Conservation (phyloP, 2,888 invertebrate genomes). For the Falcaria lacertinaria region DNA sequence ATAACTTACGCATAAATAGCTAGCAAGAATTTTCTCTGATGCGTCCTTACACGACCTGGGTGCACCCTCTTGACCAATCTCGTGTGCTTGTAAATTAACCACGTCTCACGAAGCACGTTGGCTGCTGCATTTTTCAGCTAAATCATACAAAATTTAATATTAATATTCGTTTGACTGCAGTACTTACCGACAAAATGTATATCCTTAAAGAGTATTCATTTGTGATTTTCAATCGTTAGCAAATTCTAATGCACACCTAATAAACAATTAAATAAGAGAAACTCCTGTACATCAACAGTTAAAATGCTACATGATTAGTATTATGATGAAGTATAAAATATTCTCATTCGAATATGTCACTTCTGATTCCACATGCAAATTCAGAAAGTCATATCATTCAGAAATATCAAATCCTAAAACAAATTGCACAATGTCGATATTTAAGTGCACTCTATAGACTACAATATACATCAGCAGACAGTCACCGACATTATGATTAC, state of each 20-base stretch:
- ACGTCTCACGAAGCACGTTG: constrained; percentile 99
- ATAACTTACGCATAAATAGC: constrained; percentile 99
- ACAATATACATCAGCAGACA: too few relatives aligned
- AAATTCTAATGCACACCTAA: too few relatives aligned
- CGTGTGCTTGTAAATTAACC: constrained; percentile 99
- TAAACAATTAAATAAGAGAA: too few relatives aligned
- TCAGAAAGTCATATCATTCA: too few relatives aligned
- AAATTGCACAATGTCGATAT: too few relatives aligned
- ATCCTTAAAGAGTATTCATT: neutral
- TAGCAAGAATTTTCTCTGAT: constrained; percentile 99
- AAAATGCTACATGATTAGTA: too few relatives aligned
- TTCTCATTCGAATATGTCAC: neutral
- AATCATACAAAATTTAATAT: constrained; percentile 32
- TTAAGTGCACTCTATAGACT: too few relatives aligned
- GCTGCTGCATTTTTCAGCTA: constrained; percentile 99
- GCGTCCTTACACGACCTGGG: constrained; percentile 96
- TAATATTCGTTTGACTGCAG: constrained; percentile 3
- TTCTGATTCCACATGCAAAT: neutral
- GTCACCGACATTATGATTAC: too few relatives aligned
- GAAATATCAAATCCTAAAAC: too few relatives aligned
- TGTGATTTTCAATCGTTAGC: too few relatives aligned
- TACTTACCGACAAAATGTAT: neutral
- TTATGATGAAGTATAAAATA: too few relatives aligned
- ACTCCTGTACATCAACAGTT: too few relatives aligned
- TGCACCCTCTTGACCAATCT: constrained; percentile 98